These are phyloP conservation scores for Hydraecia micacea DNA, from an alignment of 2,888 invertebrate species.

Conservation along the genomic window DNA sequence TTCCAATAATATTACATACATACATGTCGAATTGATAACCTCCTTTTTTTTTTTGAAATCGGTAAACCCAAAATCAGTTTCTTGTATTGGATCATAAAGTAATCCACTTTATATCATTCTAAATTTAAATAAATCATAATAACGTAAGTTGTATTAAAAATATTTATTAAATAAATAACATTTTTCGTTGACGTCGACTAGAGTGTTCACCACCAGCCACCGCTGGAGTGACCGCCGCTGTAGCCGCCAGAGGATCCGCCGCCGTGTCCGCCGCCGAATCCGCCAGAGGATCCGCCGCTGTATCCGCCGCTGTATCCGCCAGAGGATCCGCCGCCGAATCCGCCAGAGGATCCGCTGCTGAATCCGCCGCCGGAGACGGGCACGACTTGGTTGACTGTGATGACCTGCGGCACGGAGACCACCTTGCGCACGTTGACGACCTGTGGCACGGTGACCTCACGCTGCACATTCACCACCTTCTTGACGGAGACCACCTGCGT, in stretches of 20 bases:
- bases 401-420: constrained; percentile 77
- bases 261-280: neutral
- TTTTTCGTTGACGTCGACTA: constrained; percentile 30
- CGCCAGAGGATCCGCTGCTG: constrained; percentile 27
- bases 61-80: neutral
- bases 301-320: constrained; percentile 40
- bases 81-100: neutral
- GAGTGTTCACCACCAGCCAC: constrained; percentile 64
- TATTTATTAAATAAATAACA: constrained; percentile 47
- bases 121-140: neutral
- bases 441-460: constrained; percentile 73
- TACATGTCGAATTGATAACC: too few relatives aligned
- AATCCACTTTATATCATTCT: neutral
- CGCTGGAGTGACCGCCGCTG: constrained; percentile 39
- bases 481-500: constrained; percentile 71
- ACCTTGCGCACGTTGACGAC: constrained; percentile 74
- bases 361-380: constrained; percentile 60
- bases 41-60: too few relatives aligned
- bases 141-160: neutral
- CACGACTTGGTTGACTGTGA: constrained; percentile 76
- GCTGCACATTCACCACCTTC: constrained; percentile 74
- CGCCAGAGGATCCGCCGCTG: constrained; percentile 10
- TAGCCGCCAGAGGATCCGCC: constrained; percentile 33
- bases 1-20: too few relatives aligned
- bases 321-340: constrained; percentile 26